Evolutionary conservation across 2,888 invertebrate genomes (phyloP).

Genomic region (Nephrotoma appendiculata): DNA sequence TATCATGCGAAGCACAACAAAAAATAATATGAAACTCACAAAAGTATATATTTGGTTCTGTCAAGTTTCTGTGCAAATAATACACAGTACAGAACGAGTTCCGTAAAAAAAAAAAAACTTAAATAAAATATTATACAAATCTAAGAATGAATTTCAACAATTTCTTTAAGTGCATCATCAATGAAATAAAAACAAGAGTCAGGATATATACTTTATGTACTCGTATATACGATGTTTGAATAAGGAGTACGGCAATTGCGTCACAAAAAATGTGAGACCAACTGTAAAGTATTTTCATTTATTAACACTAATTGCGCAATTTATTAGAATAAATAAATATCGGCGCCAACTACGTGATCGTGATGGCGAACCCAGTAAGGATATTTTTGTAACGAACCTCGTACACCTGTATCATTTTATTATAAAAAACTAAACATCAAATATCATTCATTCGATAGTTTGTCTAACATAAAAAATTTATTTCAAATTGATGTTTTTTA

Average conservation of each 20-base stretch:
- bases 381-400: background rate
- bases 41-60: background rate
- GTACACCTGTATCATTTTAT: background rate
- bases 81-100: background rate
- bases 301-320: too few species aligned
- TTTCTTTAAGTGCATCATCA: background rate
- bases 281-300: too few species aligned
- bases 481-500: background rate
- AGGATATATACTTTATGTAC: background rate
- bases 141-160: background rate
- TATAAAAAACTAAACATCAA: background rate
- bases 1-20: background rate
- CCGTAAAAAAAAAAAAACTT: background rate
- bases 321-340: too few species aligned
- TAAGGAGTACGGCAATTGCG: too few species aligned
- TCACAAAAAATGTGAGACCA: too few species aligned
- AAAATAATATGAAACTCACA: background rate
- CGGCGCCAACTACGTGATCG: too few species aligned
- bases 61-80: background rate
- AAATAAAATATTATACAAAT: background rate
- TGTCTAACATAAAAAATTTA: background rate
- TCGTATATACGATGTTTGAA: too few species aligned
- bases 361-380: background rate
- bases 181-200: background rate
- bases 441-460: background rate